These are phyloP conservation scores for Lithobates sylvaticus DNA, from an alignment of 2,797 vertebrate genomes.

Conservation along the genomic window DNA sequence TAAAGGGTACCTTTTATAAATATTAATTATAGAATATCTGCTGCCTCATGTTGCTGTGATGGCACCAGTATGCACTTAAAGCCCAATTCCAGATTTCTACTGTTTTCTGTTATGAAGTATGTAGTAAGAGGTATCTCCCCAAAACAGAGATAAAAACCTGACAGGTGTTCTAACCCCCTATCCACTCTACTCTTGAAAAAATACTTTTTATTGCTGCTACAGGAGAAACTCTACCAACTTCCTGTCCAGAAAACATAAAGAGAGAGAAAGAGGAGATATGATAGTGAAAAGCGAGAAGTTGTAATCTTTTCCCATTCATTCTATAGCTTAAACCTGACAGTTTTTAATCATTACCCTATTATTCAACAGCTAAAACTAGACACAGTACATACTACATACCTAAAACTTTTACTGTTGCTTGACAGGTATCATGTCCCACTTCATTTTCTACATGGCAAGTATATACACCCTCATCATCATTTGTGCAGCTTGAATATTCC, in stretches of 20 bases:
- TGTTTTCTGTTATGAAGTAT: no score
- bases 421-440: slow-evolving; percentile 87
- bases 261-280: background rate
- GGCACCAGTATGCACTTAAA: no score
- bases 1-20: no score
- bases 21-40: no score
- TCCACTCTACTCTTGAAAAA: background rate
- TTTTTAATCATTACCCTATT: background rate
- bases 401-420: slow-evolving; percentile 88
- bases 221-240: background rate
- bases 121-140: no score
- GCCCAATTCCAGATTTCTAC: no score
- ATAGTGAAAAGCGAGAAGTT: no score
- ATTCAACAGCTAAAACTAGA: background rate
- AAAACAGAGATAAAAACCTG: no score
- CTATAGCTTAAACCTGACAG: no score
- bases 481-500: slow-evolving; percentile 90
- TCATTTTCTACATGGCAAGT: slow-evolving; percentile 92
- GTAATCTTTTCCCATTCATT: no score
- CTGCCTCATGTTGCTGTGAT: background rate
- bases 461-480: slow-evolving; percentile 88
- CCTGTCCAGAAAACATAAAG: background rate
- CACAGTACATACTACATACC: slow-evolving; percentile 79
- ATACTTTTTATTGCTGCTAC: background rate
- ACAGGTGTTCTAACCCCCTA: background rate